phyloP scores from a whole-genome alignment of 1,140 invertebrate species.

The Atopsyche davidsoni region DNA sequence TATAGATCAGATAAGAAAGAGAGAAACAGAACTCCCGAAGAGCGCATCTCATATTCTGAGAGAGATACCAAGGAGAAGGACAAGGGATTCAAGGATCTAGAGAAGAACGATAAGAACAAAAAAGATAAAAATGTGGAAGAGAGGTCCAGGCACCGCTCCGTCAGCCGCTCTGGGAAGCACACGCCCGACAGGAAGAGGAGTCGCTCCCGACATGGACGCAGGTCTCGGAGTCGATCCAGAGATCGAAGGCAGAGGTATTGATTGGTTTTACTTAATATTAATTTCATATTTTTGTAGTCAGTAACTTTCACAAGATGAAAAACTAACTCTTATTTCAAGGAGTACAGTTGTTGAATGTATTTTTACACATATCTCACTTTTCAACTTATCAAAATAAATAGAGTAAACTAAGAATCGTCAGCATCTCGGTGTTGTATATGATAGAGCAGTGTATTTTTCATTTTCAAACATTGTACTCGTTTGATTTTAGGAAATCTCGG shows the following conservation, averaged over 20 bases:
- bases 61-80: not conserved
- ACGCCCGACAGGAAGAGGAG: slow-evolving; percentile 19
- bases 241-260: slow-evolving; percentile 15
- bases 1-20: too few relatives aligned
- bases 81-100: not conserved
- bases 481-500: slow-evolving; percentile 17
- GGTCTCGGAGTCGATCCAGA: slow-evolving; percentile 11
- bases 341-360: slow-evolving; percentile 2
- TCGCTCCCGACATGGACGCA: slow-evolving; percentile 8
- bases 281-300: too few relatives aligned
- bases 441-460: too few relatives aligned
- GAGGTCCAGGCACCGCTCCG: slow-evolving; percentile 1
- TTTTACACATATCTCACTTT: slow-evolving; percentile 6
- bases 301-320: too few relatives aligned
- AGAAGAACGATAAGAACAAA: slow-evolving; percentile 1
- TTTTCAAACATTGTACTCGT: too few relatives aligned
- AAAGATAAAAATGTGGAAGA: slow-evolving; percentile 6
- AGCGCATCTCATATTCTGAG: too few relatives aligned
- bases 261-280: too few relatives aligned
- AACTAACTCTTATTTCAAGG: too few relatives aligned
- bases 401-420: too few relatives aligned
- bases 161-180: slow-evolving; percentile 1
- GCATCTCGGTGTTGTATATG: too few relatives aligned
- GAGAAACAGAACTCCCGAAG: too few relatives aligned
- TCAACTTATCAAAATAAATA: too few relatives aligned